Percentiles rank a stretch among this genome's conserved stretches.
Conservation (phyloP, 92 coral and sea anemone species). For the Desmophyllum pertusum region DNA sequence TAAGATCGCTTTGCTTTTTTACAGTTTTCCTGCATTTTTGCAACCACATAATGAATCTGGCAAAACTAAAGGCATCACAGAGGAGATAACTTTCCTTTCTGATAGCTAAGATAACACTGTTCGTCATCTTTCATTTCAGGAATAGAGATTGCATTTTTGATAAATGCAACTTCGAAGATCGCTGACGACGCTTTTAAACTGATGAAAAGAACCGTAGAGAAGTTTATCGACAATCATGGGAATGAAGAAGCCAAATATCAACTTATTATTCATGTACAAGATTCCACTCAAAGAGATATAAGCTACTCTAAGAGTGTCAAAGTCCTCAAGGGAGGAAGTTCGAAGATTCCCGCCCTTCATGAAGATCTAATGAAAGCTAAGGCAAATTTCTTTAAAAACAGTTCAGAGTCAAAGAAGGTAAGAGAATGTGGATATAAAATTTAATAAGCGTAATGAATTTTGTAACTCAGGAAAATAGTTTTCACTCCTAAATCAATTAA, state of each 20-base stretch:
- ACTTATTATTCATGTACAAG: neutral
- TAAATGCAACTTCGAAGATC: conserved; percentile 18
- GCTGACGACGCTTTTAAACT: conserved; percentile 1
- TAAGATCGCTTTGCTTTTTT: no score
- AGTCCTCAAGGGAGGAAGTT: neutral
- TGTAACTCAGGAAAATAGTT: no score
- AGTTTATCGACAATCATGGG: conserved; percentile 1
- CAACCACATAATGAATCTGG: no score
- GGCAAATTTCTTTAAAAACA: neutral
- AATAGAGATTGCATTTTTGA: conserved; percentile 6
- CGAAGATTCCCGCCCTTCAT: conserved; percentile 18
- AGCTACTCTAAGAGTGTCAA: neutral
- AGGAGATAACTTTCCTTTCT: no score
- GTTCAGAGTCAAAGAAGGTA: neutral
- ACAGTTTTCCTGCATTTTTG: no score
- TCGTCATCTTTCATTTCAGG: conserved; percentile 1
- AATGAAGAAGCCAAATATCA: neutral
- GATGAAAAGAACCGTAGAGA: neutral
- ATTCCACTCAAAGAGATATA: neutral
- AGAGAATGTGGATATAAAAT: neutral
- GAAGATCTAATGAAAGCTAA: neutral
- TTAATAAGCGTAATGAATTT: no score
- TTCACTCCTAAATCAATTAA: no score
- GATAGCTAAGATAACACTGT: neutral
- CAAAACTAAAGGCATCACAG: no score